These are phyloP conservation scores for Lophochroa leadbeateri DNA, from an alignment of 2,113 vertebrate species.

Conservation along the genomic window DNA sequence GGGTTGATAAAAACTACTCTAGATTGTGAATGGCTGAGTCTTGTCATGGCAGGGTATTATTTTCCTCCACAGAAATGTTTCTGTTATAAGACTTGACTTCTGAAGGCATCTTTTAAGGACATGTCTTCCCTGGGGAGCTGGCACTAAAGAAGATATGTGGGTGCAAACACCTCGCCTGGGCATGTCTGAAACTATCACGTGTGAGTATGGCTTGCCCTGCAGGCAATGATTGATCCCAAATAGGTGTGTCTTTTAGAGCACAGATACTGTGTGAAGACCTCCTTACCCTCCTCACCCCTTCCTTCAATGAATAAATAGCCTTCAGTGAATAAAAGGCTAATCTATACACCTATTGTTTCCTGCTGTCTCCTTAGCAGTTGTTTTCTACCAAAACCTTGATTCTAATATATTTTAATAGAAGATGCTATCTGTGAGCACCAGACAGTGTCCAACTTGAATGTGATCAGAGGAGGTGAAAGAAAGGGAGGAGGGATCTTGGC, in stretches of 20 bases:
- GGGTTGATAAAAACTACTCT: not conserved
- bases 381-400: not conserved
- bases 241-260: not conserved
- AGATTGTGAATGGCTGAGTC: not conserved
- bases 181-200: not conserved
- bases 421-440: not conserved
- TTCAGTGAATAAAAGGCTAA: not conserved
- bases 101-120: slow-evolving; percentile 25
- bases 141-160: not conserved
- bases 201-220: not conserved
- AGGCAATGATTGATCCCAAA: slow-evolving; percentile 21
- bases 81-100: not conserved
- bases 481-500: not conserved
- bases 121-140: slow-evolving; percentile 11
- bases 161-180: not conserved
- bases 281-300: not conserved
- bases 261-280: not conserved
- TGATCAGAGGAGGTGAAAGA: not conserved
- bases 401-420: not conserved
- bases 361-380: not conserved
- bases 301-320: not conserved
- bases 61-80: not conserved
- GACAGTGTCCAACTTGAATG: not conserved
- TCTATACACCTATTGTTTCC: not conserved
- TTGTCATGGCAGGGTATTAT: not conserved